Percentiles rank a stretch among this genome's conserved stretches.
Evolutionary conservation across 2,113 vertebrate genomes (phyloP).

Genomic region (Neomonachus schauinslandi): DNA sequence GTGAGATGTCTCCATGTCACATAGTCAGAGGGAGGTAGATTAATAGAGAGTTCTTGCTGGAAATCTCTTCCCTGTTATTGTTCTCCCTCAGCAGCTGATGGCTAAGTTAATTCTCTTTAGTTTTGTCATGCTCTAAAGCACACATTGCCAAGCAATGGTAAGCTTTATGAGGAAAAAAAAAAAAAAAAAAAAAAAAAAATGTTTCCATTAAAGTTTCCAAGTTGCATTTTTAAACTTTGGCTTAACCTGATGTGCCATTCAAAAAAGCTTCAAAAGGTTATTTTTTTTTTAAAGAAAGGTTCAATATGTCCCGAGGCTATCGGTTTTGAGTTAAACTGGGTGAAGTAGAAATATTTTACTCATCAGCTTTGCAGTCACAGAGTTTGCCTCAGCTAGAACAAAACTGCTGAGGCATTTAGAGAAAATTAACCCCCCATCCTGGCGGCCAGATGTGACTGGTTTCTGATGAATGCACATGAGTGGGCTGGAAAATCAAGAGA

Average conservation of each 20-base stretch:
- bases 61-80: slow-evolving; percentile 96
- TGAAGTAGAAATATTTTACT: slow-evolving; percentile 99
- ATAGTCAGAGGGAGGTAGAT: slow-evolving; percentile 88
- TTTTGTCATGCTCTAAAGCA: slow-evolving; percentile 96
- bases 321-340: slow-evolving; percentile 99
- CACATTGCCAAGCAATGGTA: slow-evolving; percentile 97
- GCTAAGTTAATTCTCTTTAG: slow-evolving; percentile 99
- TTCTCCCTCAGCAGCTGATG: slow-evolving; percentile 96
- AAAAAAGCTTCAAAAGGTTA: slow-evolving; percentile 95
- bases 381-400: slow-evolving; percentile 99
- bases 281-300: slow-evolving; percentile 91
- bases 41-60: slow-evolving; percentile 94
- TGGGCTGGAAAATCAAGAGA: slow-evolving; percentile 99
- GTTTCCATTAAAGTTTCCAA: too few species aligned
- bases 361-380: slow-evolving; percentile 99
- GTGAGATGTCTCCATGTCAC: slow-evolving; percentile 84
- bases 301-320: slow-evolving; percentile 99
- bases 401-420: slow-evolving; percentile 99
- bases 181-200: too few species aligned
- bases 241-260: slow-evolving; percentile 97
- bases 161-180: slow-evolving; percentile 90
- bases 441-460: slow-evolving; percentile 99
- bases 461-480: slow-evolving; percentile 99
- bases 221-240: slow-evolving; percentile 96
- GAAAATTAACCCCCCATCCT: slow-evolving; percentile 99